Evolutionary conservation across 2,888 invertebrate genomes (phyloP), one percentile per base, ranked within the genome.

Genomic region (Gerris lacustris): DNA sequence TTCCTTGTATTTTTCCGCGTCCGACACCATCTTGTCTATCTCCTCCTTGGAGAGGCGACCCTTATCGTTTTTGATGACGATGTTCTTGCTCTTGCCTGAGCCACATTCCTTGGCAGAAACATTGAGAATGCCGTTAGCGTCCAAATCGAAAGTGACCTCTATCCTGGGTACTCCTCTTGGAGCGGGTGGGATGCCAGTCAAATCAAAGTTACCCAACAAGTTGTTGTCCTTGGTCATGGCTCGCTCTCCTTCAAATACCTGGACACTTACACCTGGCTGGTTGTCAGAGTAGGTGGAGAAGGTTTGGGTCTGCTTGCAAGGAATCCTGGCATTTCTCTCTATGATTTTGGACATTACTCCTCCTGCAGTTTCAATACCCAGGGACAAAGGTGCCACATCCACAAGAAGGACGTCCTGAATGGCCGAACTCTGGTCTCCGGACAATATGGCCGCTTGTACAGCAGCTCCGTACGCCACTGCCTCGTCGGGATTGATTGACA

Each of bases 221-320:
- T 95, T 93, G 80, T 95, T 95, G 78, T 95, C 94, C 79, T 87
- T 92, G 9, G 94, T 94, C 91, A 94, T 89, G 43, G 91, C 88
- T 66, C 91, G 82, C 80, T 90, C 90, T 45, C 90, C 90, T 79
- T 91, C 92, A 78, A 87, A 92, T 6, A 92, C 89, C 82, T 91
- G 90, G 76, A 94, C 92, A 47, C 91, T 88, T 0, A 94, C 94
- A 62, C 91, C 92, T 44, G 91, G 90, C 79, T 96, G 96, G 78
- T 94, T 95, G 81, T 96, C 95, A 18, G 91, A 84, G 79, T 94
- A 95, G 0, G 96, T 96, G 6, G 94, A 92, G 79, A 96, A 96
- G 0, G 86, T 88, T 75, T 86, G 85, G 0, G 82, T 78, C 75
- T 83, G 83, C 75, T 83, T 84, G 80, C 82, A 83, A 5, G 84